phyloP scores from a whole-genome alignment of 2,113 vertebrate species.

The Tetrao urogallus region DNA sequence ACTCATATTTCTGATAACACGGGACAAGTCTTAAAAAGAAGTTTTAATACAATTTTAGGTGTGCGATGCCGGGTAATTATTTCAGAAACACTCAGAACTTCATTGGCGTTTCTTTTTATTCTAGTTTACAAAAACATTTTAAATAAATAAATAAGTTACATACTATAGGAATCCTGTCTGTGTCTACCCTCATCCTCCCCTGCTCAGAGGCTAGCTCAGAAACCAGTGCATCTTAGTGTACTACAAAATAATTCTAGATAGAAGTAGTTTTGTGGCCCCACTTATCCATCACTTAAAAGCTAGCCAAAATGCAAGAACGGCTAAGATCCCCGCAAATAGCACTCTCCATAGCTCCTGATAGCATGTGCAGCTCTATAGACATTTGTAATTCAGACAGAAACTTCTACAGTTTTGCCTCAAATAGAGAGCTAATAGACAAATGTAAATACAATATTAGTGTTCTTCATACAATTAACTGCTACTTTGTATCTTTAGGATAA shows the following conservation, averaged over 20 bases:
- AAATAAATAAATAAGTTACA: background rate
- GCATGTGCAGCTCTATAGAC: background rate
- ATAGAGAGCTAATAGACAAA: background rate
- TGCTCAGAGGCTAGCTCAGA: background rate
- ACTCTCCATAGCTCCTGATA: background rate
- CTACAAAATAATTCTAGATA: background rate
- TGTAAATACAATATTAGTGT: slow-evolving; percentile 5
- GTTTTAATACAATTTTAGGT: background rate
- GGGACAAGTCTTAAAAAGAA: background rate
- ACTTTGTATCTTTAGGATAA: slow-evolving; percentile 68
- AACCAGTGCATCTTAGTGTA: background rate
- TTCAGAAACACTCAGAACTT: background rate
- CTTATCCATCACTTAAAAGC: background rate
- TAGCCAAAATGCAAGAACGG: background rate
- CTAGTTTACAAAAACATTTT: background rate
- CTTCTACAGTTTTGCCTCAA: background rate
- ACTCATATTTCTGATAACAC: background rate
- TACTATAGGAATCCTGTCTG: background rate
- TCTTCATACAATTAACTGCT: slow-evolving; percentile 64
- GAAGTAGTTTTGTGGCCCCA: background rate
- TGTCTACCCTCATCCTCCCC: background rate
- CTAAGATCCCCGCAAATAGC: background rate
- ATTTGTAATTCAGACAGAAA: background rate
- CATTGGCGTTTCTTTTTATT: background rate
- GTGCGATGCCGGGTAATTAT: accelerated